Evolutionary conservation across 2,888 invertebrate species (phyloP).

Genomic region (Cactoblastis cactorum): DNA sequence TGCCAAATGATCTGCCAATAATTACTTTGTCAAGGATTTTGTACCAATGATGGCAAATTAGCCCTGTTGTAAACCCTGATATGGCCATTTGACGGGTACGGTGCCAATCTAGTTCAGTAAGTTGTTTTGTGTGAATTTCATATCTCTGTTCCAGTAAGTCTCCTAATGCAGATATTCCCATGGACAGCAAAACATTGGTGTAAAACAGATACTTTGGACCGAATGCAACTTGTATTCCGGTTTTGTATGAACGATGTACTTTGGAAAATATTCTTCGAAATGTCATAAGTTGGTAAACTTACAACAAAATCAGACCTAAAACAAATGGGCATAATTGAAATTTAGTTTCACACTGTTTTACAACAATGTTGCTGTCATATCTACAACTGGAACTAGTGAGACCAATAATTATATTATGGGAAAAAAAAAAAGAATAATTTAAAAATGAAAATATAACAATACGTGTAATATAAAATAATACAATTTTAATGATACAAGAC

Average conservation of each 20-base stretch:
- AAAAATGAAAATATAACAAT: too few species aligned
- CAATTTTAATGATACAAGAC: too few species aligned
- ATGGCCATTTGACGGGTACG: slow-evolving; percentile 88
- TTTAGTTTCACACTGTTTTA: slow-evolving; percentile 27
- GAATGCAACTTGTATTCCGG: slow-evolving; percentile 65
- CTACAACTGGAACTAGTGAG: background rate
- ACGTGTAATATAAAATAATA: too few species aligned
- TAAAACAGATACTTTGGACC: slow-evolving; percentile 83
- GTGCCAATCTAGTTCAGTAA: slow-evolving; percentile 74
- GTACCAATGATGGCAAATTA: slow-evolving; percentile 94
- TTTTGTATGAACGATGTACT: slow-evolving; percentile 41
- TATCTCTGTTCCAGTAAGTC: slow-evolving; percentile 90
- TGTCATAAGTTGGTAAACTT: slow-evolving; percentile 32
- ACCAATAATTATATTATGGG: too few species aligned
- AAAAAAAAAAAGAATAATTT: too few species aligned
- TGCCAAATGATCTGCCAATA: slow-evolving; percentile 82
- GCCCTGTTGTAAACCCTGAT: slow-evolving; percentile 87
- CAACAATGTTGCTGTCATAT: slow-evolving; percentile 23
- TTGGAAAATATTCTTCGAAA: slow-evolving; percentile 48
- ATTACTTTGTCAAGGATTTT: slow-evolving; percentile 84
- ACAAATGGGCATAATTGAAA: slow-evolving; percentile 34
- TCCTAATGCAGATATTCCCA: slow-evolving; percentile 86
- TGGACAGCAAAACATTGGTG: slow-evolving; percentile 89
- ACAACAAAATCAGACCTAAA: slow-evolving; percentile 37
- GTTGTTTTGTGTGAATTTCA: slow-evolving; percentile 80